These are phyloP conservation scores for Acrocephalus kingi DNA, from an alignment of 2,113 vertebrate genomes.

Conservation along the genomic window DNA sequence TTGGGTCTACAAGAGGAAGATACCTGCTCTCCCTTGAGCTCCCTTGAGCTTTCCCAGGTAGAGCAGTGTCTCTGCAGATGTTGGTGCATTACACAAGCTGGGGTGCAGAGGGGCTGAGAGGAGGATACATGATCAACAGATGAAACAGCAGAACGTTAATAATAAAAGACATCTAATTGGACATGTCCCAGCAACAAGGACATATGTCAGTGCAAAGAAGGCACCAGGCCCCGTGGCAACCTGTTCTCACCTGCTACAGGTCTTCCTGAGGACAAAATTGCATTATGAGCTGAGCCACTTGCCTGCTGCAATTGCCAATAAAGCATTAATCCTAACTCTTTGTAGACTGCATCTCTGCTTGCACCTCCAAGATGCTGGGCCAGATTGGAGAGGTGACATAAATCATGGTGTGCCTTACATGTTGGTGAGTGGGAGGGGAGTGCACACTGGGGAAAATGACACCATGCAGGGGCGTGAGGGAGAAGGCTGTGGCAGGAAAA, in stretches of 20 bases:
- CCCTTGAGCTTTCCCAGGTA: not conserved
- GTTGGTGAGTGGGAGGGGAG: constrained; percentile 16
- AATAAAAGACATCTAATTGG: constrained; percentile 40
- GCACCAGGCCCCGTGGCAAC: not conserved
- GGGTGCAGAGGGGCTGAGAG: not conserved
- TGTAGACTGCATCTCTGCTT: not conserved
- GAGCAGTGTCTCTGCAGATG: not conserved
- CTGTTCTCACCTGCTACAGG: not conserved
- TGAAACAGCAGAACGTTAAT: constrained; percentile 34
- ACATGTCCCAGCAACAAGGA: not conserved
- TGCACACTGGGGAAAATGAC: not conserved
- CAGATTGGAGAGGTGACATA: not conserved
- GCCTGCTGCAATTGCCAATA: not conserved
- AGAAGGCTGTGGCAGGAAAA: constrained; percentile 18
- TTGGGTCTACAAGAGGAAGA: not conserved
- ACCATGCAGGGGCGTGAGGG: not conserved
- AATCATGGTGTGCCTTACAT: not conserved
- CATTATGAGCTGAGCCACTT: not conserved
- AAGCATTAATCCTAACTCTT: constrained; percentile 7
- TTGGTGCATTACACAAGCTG: rapidly evolving
- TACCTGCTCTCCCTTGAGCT: not conserved
- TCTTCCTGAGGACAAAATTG: not conserved
- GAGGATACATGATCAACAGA: constrained; percentile 16
- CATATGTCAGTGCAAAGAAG: not conserved
- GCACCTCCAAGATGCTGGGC: not conserved